Percentiles rank a stretch among this genome's conserved stretches.
Conservation (phyloP, 2,888 invertebrate genomes). For the Litoditis marina region DNA sequence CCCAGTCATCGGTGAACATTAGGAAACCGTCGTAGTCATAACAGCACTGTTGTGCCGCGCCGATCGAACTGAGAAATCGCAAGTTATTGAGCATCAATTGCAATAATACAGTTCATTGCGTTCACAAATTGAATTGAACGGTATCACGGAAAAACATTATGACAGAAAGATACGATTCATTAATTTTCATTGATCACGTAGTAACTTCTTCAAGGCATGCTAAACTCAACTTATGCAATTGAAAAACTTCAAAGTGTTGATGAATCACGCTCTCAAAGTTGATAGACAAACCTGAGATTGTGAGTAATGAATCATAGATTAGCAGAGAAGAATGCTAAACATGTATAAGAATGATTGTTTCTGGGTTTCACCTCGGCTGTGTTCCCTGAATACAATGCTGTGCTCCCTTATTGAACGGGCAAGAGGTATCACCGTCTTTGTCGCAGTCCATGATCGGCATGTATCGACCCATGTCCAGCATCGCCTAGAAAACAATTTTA, state of each 20-base stretch:
- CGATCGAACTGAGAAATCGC: constrained; percentile 41
- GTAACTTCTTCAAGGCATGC: too few relatives aligned
- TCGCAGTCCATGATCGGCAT: constrained; percentile 87
- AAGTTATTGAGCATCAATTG: not conserved
- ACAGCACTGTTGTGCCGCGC: constrained; percentile 85
- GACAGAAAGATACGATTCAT: too few relatives aligned
- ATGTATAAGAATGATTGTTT: too few relatives aligned
- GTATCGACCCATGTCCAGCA: constrained; percentile 81
- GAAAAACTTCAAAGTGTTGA: too few relatives aligned
- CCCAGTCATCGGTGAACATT: constrained; percentile 90
- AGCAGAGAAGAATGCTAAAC: too few relatives aligned
- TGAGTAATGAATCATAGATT: too few relatives aligned
- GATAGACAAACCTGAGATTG: too few relatives aligned
- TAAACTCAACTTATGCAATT: too few relatives aligned
- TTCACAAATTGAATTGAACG: too few relatives aligned
- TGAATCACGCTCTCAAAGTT: too few relatives aligned
- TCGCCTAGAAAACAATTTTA: constrained; percentile 67
- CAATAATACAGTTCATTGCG: not conserved
- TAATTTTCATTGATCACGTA: too few relatives aligned
- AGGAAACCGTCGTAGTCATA: constrained; percentile 86
- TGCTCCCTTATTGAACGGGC: constrained; percentile 83
- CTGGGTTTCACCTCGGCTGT: constrained; percentile 25
- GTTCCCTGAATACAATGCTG: constrained; percentile 85
- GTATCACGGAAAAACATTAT: too few relatives aligned
- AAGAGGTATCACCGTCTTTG: constrained; percentile 79